These are phyloP conservation scores for Tauraco hartlaubi DNA, from an alignment of 2,797 vertebrate genomes.

Conservation along the genomic window DNA sequence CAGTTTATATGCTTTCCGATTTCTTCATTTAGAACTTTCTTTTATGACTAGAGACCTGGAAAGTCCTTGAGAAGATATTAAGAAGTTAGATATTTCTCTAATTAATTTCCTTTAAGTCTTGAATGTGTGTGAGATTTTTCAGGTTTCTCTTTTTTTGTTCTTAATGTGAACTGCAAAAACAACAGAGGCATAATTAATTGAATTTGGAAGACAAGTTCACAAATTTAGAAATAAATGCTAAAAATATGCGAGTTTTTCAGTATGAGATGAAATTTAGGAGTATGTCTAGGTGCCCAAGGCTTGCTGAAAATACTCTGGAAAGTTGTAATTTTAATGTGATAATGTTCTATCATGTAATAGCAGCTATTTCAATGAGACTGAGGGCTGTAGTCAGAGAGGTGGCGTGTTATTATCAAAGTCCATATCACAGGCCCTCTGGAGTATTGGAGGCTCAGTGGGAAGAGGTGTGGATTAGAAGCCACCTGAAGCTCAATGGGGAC, in stretches of 20 bases:
- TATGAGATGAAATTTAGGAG: background rate
- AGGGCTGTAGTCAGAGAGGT: background rate
- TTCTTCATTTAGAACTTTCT: background rate
- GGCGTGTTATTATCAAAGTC: background rate
- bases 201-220: background rate
- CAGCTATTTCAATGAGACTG: background rate
- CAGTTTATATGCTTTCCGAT: background rate
- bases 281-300: background rate
- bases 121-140: background rate
- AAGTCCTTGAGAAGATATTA: background rate
- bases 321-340: background rate
- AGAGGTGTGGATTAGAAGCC: background rate
- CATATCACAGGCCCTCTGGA: fast-evolving
- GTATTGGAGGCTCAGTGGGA: background rate
- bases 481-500: background rate
- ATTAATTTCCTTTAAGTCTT: background rate
- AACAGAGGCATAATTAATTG: background rate
- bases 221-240: background rate
- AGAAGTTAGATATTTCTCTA: background rate
- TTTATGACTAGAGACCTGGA: background rate
- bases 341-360: background rate
- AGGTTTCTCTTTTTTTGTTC: background rate
- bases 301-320: background rate
- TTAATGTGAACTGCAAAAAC: background rate
- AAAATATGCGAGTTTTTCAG: background rate